phyloP scores from a whole-genome alignment of 2,888 invertebrate genomes.

The Aspidiotus rigidus region DNA sequence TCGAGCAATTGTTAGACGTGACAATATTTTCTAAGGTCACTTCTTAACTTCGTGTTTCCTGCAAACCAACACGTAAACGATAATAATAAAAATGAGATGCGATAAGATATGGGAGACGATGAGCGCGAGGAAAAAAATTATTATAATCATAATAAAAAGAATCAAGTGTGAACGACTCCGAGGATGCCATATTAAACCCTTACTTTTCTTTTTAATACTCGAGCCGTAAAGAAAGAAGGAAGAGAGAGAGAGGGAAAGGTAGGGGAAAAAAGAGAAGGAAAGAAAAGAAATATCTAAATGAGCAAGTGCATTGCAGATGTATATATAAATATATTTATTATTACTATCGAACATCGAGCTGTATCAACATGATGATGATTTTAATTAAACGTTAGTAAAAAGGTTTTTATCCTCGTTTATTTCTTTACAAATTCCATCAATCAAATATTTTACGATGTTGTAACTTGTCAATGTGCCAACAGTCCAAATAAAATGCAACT shows the following conservation, averaged over 20 bases:
- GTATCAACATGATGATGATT: conserved; percentile 26
- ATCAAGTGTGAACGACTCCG: neutral
- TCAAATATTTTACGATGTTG: conserved; percentile 27
- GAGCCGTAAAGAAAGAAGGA: conserved; percentile 15
- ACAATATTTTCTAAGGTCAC: no score
- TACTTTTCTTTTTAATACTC: conserved; percentile 15
- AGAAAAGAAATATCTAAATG: no score
- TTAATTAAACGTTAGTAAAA: conserved; percentile 27
- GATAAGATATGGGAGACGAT: conserved; percentile 15
- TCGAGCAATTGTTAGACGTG: no score
- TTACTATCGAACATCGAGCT: neutral
- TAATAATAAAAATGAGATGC: conserved; percentile 11
- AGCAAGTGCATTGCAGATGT: conserved; percentile 21
- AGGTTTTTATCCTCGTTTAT: conserved; percentile 25
- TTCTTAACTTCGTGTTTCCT: conserved; percentile 4
- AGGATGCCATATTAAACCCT: neutral
- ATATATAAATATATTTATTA: neutral
- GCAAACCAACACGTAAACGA: neutral
- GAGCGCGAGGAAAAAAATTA: neutral
- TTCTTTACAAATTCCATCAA: conserved; percentile 29
- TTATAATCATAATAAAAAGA: neutral
- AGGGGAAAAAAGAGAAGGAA: no score
- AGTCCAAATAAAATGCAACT: neutral
- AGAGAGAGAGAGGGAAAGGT: neutral
- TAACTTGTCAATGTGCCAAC: conserved; percentile 28